phyloP scores from a whole-genome alignment of 2,113 vertebrate species.

The Turnix velox region DNA sequence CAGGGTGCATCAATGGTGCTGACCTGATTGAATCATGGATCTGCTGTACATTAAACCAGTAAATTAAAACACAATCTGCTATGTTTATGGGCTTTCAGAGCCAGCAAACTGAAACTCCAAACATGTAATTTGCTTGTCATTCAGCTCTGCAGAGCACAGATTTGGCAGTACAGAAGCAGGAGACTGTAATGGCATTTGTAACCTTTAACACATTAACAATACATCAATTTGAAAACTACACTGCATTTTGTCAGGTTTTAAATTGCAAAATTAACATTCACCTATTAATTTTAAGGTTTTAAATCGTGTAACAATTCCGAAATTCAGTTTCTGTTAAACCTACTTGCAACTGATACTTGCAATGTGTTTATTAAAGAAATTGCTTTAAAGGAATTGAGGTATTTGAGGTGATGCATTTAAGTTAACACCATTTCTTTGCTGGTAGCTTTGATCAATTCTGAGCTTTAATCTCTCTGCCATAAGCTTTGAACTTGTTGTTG shows the following conservation, averaged over 20 bases:
- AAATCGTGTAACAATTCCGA: not conserved
- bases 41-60: not conserved
- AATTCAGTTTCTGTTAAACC: not conserved
- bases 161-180: not conserved
- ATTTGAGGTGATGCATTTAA: not conserved
- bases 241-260: not conserved
- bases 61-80: not conserved
- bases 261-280: not conserved
- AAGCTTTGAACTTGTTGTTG: slow-evolving; percentile 26
- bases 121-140: not conserved
- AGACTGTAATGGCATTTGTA: not conserved
- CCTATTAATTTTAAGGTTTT: not conserved
- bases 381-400: not conserved
- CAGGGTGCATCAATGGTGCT: accelerated
- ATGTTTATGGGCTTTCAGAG: not conserved
- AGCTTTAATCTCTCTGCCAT: not conserved
- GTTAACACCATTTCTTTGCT: not conserved
- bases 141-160: not conserved
- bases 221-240: not conserved
- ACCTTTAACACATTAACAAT: not conserved
- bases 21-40: not conserved
- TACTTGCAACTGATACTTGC: not conserved
- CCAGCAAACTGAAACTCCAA: not conserved
- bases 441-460: slow-evolving; percentile 18
- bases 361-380: not conserved